phyloP scores from a whole-genome alignment of 2,888 invertebrate genomes.

The Drosophila ustulata region DNA sequence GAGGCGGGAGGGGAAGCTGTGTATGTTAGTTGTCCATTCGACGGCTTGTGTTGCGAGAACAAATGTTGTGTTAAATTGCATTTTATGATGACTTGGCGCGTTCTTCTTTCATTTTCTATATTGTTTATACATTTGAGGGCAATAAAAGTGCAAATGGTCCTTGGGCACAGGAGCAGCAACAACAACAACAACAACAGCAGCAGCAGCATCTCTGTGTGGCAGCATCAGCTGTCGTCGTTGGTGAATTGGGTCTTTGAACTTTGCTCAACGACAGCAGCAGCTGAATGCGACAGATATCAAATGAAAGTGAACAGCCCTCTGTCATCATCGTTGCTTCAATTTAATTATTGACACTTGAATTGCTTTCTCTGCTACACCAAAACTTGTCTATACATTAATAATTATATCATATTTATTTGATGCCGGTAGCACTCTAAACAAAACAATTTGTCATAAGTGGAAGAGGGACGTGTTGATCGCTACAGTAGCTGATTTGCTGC shows the following conservation, averaged over 20 bases:
- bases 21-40: not conserved
- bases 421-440: not conserved
- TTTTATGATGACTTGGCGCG: conserved; percentile 72
- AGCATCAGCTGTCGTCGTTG: conserved; percentile 55
- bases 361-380: not conserved
- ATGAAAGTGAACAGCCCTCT: conserved; percentile 29
- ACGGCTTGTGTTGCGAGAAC: conserved; percentile 30
- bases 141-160: conserved; percentile 73
- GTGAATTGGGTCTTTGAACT: conserved; percentile 61
- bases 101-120: conserved; percentile 50
- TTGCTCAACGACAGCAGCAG: conserved; percentile 47
- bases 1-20: not conserved
- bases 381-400: conserved; percentile 1
- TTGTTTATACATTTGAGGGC: conserved; percentile 58
- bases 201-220: conserved; percentile 17
- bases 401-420: conserved; percentile 3
- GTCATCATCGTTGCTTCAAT: not conserved
- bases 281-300: conserved; percentile 42
- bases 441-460: conserved; percentile 3
- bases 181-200: conserved; percentile 13
- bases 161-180: conserved; percentile 48
- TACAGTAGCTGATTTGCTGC: not conserved
- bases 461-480: not conserved
- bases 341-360: conserved; percentile 19
- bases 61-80: conserved; percentile 75